These are phyloP conservation scores for Listronotus oregonensis DNA, from an alignment of 1,140 invertebrate species.

Conservation along the genomic window DNA sequence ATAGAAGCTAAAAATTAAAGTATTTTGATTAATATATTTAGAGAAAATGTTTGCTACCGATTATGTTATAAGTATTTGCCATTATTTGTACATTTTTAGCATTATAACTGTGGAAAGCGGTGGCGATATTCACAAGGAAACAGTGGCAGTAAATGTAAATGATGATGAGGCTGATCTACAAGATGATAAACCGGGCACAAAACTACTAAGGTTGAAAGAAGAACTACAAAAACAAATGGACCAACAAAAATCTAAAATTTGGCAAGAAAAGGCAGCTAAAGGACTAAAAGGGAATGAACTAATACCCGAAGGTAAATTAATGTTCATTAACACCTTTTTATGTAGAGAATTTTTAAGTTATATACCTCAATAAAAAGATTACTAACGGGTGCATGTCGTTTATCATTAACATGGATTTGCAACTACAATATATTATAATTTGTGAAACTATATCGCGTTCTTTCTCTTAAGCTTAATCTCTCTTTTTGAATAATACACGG, in stretches of 20 bases:
- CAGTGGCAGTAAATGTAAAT: slow-evolving; percentile 52
- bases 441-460: no score
- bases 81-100: slow-evolving; percentile 34
- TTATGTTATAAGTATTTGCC: neutral
- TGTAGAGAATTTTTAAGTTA: no score
- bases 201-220: slow-evolving; percentile 63
- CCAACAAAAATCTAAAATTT: slow-evolving; percentile 64
- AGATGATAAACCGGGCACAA: slow-evolving; percentile 64
- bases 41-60: no score
- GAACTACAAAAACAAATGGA: slow-evolving; percentile 68
- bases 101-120: slow-evolving; percentile 53
- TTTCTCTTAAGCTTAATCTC: no score
- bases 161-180: slow-evolving; percentile 45
- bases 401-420: no score
- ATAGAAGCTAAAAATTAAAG: no score
- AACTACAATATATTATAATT: no score
- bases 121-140: slow-evolving; percentile 56
- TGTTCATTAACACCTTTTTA: no score
- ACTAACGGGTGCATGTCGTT: no score
- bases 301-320: neutral
- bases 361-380: no score
- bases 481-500: no score
- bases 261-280: slow-evolving; percentile 63
- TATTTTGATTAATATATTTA: no score
- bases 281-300: slow-evolving; percentile 23